phyloP scores from a whole-genome alignment of 2,113 vertebrate species.

The Vidua chalybeata region DNA sequence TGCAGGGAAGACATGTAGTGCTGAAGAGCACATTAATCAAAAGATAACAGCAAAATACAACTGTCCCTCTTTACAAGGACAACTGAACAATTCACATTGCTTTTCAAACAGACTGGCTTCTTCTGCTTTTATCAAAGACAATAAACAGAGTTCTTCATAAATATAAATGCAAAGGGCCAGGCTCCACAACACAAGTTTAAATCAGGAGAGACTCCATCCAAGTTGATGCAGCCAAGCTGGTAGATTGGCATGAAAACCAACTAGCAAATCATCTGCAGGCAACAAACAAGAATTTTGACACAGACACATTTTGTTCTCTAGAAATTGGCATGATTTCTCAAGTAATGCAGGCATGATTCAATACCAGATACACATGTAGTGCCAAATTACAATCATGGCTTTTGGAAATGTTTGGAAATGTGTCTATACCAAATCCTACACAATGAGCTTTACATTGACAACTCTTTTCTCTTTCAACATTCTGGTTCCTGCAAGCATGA shows the following conservation, averaged over 20 bases:
- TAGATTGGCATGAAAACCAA: not conserved
- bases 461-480: not conserved
- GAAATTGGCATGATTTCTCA: not conserved
- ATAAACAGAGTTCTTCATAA: conserved; percentile 20
- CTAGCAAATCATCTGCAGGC: not conserved
- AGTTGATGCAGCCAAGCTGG: not conserved
- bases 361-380: not conserved
- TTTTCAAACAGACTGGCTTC: not conserved
- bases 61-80: not conserved
- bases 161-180: not conserved
- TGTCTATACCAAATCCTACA: not conserved
- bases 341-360: not conserved
- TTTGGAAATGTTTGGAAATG: not conserved
- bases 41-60: not conserved
- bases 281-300: not conserved
- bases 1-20: not conserved
- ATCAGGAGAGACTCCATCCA: not conserved
- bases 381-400: not conserved
- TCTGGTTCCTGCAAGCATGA: not conserved
- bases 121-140: conserved; percentile 4
- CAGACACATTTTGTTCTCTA: not conserved
- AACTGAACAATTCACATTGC: not conserved
- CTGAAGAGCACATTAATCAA: conserved; percentile 11
- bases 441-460: not conserved
- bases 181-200: not conserved